A percentile compares a stretch with the other conserved stretches of the same genome.
phyloP scores from a whole-genome alignment of 2,888 invertebrate species.

The Tenthredo amoena region DNA sequence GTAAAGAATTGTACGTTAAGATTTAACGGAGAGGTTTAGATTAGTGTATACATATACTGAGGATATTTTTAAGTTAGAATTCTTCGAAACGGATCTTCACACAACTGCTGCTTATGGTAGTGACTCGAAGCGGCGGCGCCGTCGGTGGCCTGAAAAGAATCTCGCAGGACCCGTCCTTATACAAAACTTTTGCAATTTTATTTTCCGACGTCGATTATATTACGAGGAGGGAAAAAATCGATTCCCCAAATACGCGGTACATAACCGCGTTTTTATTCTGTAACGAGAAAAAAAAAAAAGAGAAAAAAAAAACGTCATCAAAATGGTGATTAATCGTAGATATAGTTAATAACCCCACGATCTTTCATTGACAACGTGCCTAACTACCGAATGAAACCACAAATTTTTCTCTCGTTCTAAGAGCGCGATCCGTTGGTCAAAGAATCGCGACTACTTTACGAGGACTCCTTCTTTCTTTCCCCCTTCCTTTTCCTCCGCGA shows the following conservation, averaged over 20 bases:
- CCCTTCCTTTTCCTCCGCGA: not conserved
- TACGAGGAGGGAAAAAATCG: not conserved
- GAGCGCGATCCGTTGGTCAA: not conserved
- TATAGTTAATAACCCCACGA: not conserved
- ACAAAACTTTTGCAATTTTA: not conserved
- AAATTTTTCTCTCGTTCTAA: not conserved
- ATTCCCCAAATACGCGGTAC: not conserved
- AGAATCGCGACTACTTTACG: constrained; percentile 12
- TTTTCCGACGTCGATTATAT: not conserved
- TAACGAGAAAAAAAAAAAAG: not conserved
- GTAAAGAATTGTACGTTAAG: not conserved
- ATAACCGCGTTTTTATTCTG: not conserved
- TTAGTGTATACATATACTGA: not conserved
- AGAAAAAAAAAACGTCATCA: not conserved
- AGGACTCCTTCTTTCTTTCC: not conserved
- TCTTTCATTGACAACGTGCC: not conserved
- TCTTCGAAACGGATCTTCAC: constrained; percentile 8
- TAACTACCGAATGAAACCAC: not conserved
- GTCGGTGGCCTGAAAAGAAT: constrained; percentile 4
- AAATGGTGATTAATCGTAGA: not conserved
- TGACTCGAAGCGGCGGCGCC: constrained; percentile 11
- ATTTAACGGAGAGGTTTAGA: not conserved
- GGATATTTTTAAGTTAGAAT: constrained; percentile 13
- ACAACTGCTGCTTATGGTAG: constrained; percentile 15
- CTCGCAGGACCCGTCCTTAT: not conserved